A percentile compares a stretch with the other conserved stretches of the same genome.
These are phyloP conservation scores for Cyclina sinensis DNA, from an alignment of 1,140 invertebrate species.

Conservation along the genomic window DNA sequence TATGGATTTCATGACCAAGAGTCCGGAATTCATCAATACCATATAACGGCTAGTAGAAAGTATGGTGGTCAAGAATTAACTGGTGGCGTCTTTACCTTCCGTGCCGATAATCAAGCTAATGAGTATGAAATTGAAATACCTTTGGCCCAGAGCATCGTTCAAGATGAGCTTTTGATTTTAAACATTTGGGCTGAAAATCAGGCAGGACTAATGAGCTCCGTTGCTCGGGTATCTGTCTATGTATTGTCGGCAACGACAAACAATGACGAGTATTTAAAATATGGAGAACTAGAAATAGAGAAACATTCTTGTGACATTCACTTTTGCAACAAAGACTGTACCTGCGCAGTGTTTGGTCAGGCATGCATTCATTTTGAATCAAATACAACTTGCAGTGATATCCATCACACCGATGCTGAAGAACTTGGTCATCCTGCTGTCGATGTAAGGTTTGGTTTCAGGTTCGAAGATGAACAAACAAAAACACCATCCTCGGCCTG, in stretches of 20 bases:
- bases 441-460: neutral
- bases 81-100: slow-evolving; percentile 13
- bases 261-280: neutral
- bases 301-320: slow-evolving; percentile 50
- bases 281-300: slow-evolving; percentile 24
- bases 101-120: neutral
- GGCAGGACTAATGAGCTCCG: slow-evolving; percentile 28
- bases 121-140: neutral
- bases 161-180: slow-evolving; percentile 33
- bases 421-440: neutral
- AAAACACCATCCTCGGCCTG: slow-evolving; percentile 35
- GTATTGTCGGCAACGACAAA: neutral
- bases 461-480: neutral
- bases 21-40: slow-evolving; percentile 66
- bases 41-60: slow-evolving; percentile 57
- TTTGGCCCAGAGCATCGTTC: neutral
- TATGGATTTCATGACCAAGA: slow-evolving; percentile 72
- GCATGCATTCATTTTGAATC: neutral
- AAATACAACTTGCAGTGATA: neutral
- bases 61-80: slow-evolving; percentile 71
- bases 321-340: slow-evolving; percentile 49
- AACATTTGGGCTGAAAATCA: slow-evolving; percentile 39
- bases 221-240: slow-evolving; percentile 20
- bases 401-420: neutral
- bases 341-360: slow-evolving; percentile 29